Percentiles rank a stretch among this genome's conserved stretches.
Conservation (phyloP, 2,113 vertebrate species). For the Clinocottus analis region DNA sequence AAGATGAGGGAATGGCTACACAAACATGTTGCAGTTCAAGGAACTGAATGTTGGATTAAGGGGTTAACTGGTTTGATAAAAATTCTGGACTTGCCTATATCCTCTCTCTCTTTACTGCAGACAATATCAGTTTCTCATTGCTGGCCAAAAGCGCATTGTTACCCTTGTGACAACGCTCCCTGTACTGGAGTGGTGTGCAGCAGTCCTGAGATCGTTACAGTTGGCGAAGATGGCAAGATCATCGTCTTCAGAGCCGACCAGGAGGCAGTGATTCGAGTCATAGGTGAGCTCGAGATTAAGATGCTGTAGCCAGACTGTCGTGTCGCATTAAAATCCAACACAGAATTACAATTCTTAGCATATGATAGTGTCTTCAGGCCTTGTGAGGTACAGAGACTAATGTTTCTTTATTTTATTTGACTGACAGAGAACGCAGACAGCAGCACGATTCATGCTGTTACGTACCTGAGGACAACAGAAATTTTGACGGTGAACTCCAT, state of each 20-base stretch:
- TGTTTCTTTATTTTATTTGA: not conserved
- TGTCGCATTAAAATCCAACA: not conserved
- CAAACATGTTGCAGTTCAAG: not conserved
- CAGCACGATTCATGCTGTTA: conserved; percentile 95
- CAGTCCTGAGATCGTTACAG: conserved; percentile 92
- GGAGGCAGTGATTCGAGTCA: conserved; percentile 86
- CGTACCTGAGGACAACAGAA: conserved; percentile 93
- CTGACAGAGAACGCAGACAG: conserved; percentile 94
- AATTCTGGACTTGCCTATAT: not conserved
- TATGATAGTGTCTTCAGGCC: not conserved
- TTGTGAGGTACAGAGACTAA: not conserved
- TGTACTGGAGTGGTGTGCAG: conserved; percentile 91
- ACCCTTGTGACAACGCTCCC: conserved; percentile 86
- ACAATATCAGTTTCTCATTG: conserved; percentile 86
- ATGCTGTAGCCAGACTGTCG: not conserved
- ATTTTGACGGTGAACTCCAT: conserved; percentile 97
- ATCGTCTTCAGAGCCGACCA: conserved; percentile 91
- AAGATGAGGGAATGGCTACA: no score
- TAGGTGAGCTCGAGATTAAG: conserved; percentile 82
- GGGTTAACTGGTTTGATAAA: not conserved
- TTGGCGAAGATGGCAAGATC: conserved; percentile 95
- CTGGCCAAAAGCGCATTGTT: conserved; percentile 89
- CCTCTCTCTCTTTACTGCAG: conserved; percentile 72
- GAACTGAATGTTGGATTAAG: not conserved
- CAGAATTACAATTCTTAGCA: not conserved